phyloP scores from a whole-genome alignment of 1,140 invertebrate genomes.

The Psilanteris sp. region DNA sequence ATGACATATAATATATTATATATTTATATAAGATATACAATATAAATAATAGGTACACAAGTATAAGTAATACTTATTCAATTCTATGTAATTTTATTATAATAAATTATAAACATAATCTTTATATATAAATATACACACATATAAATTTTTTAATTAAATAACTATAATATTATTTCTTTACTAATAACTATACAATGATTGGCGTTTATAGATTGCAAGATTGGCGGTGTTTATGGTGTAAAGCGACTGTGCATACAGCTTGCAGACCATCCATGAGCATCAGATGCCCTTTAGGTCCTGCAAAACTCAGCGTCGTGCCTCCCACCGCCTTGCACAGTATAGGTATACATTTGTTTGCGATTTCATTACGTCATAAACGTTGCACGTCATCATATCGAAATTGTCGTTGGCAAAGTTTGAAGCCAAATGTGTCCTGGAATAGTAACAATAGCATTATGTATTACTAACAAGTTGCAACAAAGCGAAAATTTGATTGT shows the following conservation, averaged over 20 bases:
- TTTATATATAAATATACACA: too few species aligned
- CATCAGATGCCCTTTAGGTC: constrained; percentile 90
- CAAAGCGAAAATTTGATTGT: constrained; percentile 3
- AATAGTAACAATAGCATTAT: constrained; percentile 4
- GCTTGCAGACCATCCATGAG: constrained; percentile 89
- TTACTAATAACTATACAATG: neutral
- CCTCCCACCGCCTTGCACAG: constrained; percentile 95
- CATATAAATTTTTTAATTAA: too few species aligned
- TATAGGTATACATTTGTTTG: constrained; percentile 83
- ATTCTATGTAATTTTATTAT: too few species aligned
- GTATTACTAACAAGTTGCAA: neutral
- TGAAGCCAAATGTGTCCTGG: neutral
- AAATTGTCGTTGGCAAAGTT: constrained; percentile 9
- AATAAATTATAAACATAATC: too few species aligned
- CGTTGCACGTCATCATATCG: constrained; percentile 15
- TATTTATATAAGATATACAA: too few species aligned
- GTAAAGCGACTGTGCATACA: constrained; percentile 94
- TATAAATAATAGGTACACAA: too few species aligned
- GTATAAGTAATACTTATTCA: too few species aligned
- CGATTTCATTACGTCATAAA: constrained; percentile 31
- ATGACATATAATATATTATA: too few species aligned
- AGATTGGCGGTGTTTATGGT: constrained; percentile 98
- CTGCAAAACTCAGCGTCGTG: constrained; percentile 93
- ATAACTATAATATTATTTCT: too few species aligned
- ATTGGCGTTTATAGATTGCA: constrained; percentile 84